A percentile compares a stretch with the other conserved stretches of the same genome.
Conservation (phyloP, 92 coral and sea anemone species). For the Scolanthus callimorphus region DNA sequence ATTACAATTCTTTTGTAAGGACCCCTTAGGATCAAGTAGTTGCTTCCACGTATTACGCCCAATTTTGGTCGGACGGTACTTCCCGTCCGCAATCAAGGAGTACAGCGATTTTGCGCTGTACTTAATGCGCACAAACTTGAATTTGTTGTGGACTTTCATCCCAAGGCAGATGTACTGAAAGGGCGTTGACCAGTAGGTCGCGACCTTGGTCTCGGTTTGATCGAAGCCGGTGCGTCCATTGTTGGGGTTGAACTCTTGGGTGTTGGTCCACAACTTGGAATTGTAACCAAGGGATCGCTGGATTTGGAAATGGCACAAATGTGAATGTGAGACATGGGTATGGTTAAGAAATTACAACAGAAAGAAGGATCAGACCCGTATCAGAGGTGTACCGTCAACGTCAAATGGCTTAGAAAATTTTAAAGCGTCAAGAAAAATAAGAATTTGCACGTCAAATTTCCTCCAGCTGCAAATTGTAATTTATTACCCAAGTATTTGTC, state of each 20-base stretch:
- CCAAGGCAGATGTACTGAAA: slow-evolving; percentile 20
- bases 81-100: slow-evolving; percentile 43
- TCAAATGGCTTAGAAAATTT: no score
- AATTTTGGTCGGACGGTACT: slow-evolving; percentile 9
- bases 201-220: slow-evolving; percentile 11
- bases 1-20: neutral
- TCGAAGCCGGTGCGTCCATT: slow-evolving; percentile 16
- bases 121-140: slow-evolving; percentile 22
- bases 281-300: slow-evolving; percentile 25
- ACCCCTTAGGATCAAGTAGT: no score
- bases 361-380: no score
- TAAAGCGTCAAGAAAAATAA: no score
- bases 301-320: no score
- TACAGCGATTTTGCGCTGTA: slow-evolving; percentile 31
- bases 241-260: slow-evolving; percentile 9
- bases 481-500: no score
- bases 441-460: no score
- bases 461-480: no score
- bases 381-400: no score
- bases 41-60: slow-evolving; percentile 42
- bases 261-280: slow-evolving; percentile 25
- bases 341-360: no score
- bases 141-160: slow-evolving; percentile 6
- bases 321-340: no score
- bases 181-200: slow-evolving; percentile 32